Evolutionary conservation across 2,888 invertebrate species (phyloP).

Genomic region (Melinopterus prodromus): DNA sequence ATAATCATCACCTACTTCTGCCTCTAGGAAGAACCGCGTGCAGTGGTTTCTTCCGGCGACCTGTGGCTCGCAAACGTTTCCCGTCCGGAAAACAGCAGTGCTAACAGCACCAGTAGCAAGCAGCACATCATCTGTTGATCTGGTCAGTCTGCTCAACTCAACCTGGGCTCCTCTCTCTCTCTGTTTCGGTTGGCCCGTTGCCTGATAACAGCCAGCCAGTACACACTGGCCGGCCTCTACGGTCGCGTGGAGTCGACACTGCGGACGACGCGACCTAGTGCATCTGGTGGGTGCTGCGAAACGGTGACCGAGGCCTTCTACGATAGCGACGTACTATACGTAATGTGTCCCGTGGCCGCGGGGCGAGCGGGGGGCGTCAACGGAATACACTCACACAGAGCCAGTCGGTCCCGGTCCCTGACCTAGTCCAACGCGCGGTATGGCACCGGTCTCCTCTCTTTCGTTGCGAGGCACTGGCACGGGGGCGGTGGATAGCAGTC

Average conservation of each 20-base stretch:
- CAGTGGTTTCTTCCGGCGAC: too few species aligned
- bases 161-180: not conserved
- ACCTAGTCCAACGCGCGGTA: slow-evolving; percentile 51
- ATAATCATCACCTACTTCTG: too few species aligned
- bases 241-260: slow-evolving; percentile 19
- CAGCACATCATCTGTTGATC: not conserved
- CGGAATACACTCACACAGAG: slow-evolving; percentile 36
- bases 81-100: too few species aligned
- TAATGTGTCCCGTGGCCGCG: slow-evolving; percentile 44
- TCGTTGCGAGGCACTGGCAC: slow-evolving; percentile 37
- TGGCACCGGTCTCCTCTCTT: slow-evolving; percentile 41
- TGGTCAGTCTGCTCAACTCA: not conserved
- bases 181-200: slow-evolving; percentile 26
- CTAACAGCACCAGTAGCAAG: too few species aligned
- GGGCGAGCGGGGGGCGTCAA: slow-evolving; percentile 43
- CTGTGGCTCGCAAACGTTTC: too few species aligned
- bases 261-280: slow-evolving; percentile 43
- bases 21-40: too few species aligned
- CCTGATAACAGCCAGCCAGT: slow-evolving; percentile 6
- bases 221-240: not conserved
- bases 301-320: slow-evolving; percentile 49
- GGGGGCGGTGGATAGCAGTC: slow-evolving; percentile 47
- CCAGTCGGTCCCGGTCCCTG: slow-evolving; percentile 43
- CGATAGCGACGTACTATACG: slow-evolving; percentile 41
- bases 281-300: slow-evolving; percentile 42